Conservation (phyloP, 2,888 invertebrate species). For the Reticulitermes lucifugus region DNA sequence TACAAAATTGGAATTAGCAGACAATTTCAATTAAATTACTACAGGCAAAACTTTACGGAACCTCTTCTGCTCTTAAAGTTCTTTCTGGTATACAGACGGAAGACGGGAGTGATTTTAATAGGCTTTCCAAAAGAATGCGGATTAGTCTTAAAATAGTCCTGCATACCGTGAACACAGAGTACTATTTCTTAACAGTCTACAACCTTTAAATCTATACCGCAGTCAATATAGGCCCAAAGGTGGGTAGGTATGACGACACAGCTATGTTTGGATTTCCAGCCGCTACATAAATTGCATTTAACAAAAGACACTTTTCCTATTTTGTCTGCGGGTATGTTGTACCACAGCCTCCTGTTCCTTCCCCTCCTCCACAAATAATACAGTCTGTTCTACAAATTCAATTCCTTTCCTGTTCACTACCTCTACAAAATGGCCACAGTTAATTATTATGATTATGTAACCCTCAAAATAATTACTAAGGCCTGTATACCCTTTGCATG, state of each 20-base stretch:
- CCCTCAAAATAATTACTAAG: background rate
- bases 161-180: background rate
- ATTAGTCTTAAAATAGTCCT: no score
- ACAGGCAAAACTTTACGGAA: no score
- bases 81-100: no score
- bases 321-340: conserved; percentile 37
- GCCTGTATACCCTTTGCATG: background rate
- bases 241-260: background rate
- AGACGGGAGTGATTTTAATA: no score
- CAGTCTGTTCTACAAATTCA: background rate
- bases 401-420: background rate
- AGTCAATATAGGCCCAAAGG: background rate
- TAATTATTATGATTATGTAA: background rate
- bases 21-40: no score
- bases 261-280: background rate
- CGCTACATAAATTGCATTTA: conserved; percentile 35
- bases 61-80: no score
- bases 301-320: conserved; percentile 18
- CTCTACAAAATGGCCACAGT: background rate
- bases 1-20: no score
- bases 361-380: conserved; percentile 7
- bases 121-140: no score
- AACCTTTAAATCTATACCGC: background rate
- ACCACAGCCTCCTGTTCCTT: background rate
- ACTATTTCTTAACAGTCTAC: background rate